A percentile compares a stretch with the other conserved stretches of the same genome.
phyloP scores from a whole-genome alignment of 64 coral and sea anemone species.

The Montipora capricornis region DNA sequence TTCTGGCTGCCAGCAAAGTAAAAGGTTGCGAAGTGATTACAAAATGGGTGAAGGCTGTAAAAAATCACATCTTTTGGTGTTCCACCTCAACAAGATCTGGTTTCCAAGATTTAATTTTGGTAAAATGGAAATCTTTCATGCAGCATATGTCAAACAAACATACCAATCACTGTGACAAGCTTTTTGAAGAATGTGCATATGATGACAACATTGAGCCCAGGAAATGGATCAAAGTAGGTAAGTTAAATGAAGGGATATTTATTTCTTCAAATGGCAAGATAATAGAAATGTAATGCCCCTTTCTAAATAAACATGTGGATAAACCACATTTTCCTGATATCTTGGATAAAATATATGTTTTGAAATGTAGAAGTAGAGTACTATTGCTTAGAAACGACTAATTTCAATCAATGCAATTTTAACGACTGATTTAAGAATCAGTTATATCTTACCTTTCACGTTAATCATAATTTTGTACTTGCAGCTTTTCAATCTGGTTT shows the following conservation, averaged over 20 bases:
- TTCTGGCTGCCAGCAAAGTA: constrained; percentile 17
- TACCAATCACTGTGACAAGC: too few relatives aligned
- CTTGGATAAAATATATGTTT: too few relatives aligned
- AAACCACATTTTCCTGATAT: background rate
- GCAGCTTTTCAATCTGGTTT: background rate
- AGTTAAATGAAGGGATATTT: background rate
- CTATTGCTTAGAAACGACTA: too few relatives aligned
- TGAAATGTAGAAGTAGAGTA: too few relatives aligned
- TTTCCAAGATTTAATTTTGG: constrained; percentile 24
- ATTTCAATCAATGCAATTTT: too few relatives aligned
- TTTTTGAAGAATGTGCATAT: background rate
- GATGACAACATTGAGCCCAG: background rate
- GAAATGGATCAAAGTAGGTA: too few relatives aligned
- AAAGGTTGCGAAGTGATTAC: background rate
- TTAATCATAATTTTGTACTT: background rate
- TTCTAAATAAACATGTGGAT: background rate
- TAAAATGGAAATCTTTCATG: constrained; percentile 37
- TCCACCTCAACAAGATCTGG: background rate
- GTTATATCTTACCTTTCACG: background rate
- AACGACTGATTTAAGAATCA: background rate
- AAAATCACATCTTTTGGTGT: too few relatives aligned
- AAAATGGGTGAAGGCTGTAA: constrained; percentile 6
- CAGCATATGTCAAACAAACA: too few relatives aligned
- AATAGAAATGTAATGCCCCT: background rate
- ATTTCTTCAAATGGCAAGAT: background rate